Evolutionary conservation across 2,113 vertebrate species (phyloP).

Genomic region (Oxyura jamaicensis): DNA sequence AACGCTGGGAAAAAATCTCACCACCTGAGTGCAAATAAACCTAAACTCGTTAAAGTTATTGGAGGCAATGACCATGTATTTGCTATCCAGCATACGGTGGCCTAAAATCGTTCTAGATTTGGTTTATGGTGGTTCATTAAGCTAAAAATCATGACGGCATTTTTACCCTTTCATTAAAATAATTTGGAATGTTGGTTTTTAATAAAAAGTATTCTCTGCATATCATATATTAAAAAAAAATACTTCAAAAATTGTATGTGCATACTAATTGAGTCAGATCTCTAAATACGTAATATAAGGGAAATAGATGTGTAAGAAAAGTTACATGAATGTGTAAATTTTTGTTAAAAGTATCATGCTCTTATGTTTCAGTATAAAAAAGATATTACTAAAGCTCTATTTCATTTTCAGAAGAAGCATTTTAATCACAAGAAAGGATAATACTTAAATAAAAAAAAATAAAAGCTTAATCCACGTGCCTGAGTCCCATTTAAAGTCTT

Average conservation of each 20-base stretch:
- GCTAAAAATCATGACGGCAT: neutral
- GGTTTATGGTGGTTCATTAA: neutral
- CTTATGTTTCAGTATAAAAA: constrained; percentile 46
- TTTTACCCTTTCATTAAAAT: neutral
- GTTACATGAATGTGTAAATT: constrained; percentile 40
- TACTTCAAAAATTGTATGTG: constrained; percentile 52
- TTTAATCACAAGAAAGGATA: constrained; percentile 52
- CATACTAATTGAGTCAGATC: neutral
- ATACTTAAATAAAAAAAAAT: constrained; percentile 55
- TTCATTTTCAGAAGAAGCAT: constrained; percentile 55
- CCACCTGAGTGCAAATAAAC: constrained; percentile 9
- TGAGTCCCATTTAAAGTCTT: constrained; percentile 41
- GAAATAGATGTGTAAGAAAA: constrained; percentile 39
- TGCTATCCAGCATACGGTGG: neutral
- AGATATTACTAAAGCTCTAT: constrained; percentile 53
- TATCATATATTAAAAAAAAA: neutral
- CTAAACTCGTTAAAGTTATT: neutral
- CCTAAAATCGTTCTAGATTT: neutral
- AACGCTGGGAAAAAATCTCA: constrained; percentile 12
- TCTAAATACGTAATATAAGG: constrained; percentile 31
- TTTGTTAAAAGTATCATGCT: constrained; percentile 22
- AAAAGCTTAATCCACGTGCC: constrained; percentile 28
- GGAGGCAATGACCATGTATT: constrained; percentile 18
- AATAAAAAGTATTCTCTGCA: constrained; percentile 42
- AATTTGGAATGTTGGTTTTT: neutral